A percentile compares a stretch with the other conserved stretches of the same genome.
phyloP scores from a whole-genome alignment of 2,113 vertebrate species.

The Willisornis vidua region DNA sequence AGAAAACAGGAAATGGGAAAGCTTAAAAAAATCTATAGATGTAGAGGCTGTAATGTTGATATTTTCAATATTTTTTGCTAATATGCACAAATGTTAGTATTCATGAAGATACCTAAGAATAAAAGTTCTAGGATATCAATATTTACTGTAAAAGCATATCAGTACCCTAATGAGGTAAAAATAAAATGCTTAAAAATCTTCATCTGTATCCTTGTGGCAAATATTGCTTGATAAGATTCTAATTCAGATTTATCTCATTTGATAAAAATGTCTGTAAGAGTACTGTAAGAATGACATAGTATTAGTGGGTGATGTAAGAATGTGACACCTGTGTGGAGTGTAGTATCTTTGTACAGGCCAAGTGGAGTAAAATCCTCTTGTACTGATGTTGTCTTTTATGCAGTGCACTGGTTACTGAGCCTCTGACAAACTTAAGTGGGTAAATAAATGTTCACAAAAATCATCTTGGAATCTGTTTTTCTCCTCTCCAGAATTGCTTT shows the following conservation, averaged over 20 bases:
- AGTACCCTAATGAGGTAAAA: background rate
- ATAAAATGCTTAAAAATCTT: slow-evolving; percentile 9
- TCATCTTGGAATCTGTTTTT: slow-evolving; percentile 12
- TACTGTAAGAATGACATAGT: slow-evolving; percentile 19
- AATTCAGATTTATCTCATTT: slow-evolving; percentile 36
- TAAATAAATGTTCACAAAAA: slow-evolving; percentile 44
- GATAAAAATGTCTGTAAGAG: slow-evolving; percentile 35
- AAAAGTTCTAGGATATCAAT: background rate
- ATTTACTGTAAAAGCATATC: background rate
- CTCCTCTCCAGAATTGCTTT: slow-evolving; percentile 24
- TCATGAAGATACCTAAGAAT: background rate
- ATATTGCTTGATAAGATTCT: slow-evolving; percentile 8
- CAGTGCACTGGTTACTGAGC: slow-evolving; percentile 35
- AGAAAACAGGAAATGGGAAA: background rate
- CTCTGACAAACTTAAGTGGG: slow-evolving; percentile 12
- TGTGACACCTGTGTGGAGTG: background rate
- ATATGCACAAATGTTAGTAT: background rate
- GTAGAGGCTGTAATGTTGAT: background rate
- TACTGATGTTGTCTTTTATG: slow-evolving; percentile 8
- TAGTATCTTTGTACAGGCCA: slow-evolving; percentile 2
- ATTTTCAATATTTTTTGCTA: background rate
- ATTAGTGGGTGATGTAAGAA: slow-evolving; percentile 34
- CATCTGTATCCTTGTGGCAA: background rate
- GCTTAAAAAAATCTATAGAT: background rate
- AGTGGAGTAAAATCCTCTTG: slow-evolving; percentile 29